Base-by-base conservation (phyloP, 2,797 vertebrate species). In the Tinamus major region DNA sequence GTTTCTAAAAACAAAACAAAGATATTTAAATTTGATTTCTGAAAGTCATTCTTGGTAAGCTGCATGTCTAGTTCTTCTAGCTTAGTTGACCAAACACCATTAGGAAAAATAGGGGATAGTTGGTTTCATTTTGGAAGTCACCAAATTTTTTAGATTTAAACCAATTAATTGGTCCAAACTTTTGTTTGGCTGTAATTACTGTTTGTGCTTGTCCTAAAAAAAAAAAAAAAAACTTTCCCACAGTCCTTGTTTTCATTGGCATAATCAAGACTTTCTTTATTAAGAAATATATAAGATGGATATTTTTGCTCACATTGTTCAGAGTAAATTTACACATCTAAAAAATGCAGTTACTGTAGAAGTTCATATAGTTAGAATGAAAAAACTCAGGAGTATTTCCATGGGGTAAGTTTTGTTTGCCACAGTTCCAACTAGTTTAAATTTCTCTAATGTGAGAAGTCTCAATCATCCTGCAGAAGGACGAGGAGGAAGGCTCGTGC, bases 241-340 rank as follows among this genome's bases (percentile, higher is more conserved):
- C 86, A 42, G 81, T 92, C 20, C 78, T 96, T 96, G 89, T 94
- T 95, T 96, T 95, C 37, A 26, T 90, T 97, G 96, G 94, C 94
- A 86, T 62, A 61, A 89, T 76, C 55, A 90, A 83, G 27, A 37
- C 65, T 85, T 72, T 65, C 67, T 86, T 92, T 76, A 87, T 85
- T 61, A 95, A 90, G 79, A 93, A 88, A 85, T 82, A 94, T 31
- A 31, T 68, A 92, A 81, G 72, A 93, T 85, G 53, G 46, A 81
- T 81, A 71, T 27, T 95, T 95, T 91, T 95, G 33, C 61, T 94
- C 55, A 67, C 26, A 90, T 83, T 39, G 16, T n/a, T 79, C 77
- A 56, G 56, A 77, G 31, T 85, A 89, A 87, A 94, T 86, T 75
- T 74, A 21, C 31, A 81, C 69, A 84, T 85, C 7, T 67, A 15